A percentile compares a stretch with the other conserved stretches of the same genome.
Conservation (phyloP, 1,140 invertebrate species). For the Zophobas morio region DNA sequence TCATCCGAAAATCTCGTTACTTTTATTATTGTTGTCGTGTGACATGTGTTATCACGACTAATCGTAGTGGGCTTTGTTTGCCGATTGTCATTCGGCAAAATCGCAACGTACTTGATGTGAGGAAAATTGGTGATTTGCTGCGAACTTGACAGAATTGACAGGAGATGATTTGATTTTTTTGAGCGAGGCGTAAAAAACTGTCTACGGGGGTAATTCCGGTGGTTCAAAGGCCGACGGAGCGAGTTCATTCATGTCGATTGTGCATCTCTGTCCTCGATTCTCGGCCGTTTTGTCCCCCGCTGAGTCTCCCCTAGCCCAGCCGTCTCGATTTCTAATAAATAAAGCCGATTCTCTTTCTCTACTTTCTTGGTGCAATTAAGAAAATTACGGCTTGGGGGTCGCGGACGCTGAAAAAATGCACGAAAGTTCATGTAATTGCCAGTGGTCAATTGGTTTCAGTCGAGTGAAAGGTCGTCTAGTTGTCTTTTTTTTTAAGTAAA, state of each 20-base stretch:
- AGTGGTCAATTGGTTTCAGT: slow-evolving; percentile 17
- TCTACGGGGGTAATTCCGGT: slow-evolving; percentile 29
- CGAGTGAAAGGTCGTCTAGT: slow-evolving; percentile 3
- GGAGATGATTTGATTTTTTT: not conserved
- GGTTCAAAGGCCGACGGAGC: slow-evolving; percentile 40
- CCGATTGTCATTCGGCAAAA: slow-evolving; percentile 14
- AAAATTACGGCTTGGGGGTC: slow-evolving; percentile 13
- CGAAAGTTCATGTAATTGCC: not conserved
- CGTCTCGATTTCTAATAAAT: slow-evolving; percentile 48
- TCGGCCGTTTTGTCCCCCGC: slow-evolving; percentile 43
- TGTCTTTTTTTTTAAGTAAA: too few relatives aligned
- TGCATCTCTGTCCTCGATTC: slow-evolving; percentile 43
- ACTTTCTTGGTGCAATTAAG: slow-evolving; percentile 36
- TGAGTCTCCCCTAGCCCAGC: slow-evolving; percentile 49
- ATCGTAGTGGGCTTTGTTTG: slow-evolving; percentile 5
- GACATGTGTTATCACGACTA: slow-evolving; percentile 17
- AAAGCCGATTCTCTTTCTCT: slow-evolving; percentile 32
- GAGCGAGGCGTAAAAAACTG: not conserved
- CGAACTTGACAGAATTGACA: too few relatives aligned
- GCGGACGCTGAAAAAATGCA: slow-evolving; percentile 1
- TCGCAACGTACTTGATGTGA: not conserved
- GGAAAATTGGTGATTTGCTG: too few relatives aligned
- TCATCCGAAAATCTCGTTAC: slow-evolving; percentile 25
- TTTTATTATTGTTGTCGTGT: slow-evolving; percentile 14
- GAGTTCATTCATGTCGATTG: slow-evolving; percentile 51